A percentile compares a stretch with the other conserved stretches of the same genome.
Evolutionary conservation across 2,113 vertebrate species (phyloP).

Genomic region (Dunckerocampus dactyliophorus): DNA sequence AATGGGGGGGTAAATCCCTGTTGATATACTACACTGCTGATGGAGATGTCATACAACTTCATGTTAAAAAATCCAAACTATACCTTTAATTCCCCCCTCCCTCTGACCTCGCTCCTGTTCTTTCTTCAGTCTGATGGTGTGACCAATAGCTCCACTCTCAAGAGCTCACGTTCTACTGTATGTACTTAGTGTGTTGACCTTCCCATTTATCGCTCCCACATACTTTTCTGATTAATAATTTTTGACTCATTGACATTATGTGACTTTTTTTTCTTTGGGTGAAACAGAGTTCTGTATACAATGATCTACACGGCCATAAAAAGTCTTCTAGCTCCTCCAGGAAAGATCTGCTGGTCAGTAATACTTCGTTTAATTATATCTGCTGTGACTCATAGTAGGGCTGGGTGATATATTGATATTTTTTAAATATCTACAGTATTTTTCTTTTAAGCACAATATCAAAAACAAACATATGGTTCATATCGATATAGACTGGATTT

Average conservation of each 20-base stretch:
- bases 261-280: conserved; percentile 24
- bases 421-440: too few relatives aligned
- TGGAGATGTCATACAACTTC: too few relatives aligned
- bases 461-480: too few relatives aligned
- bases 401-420: too few relatives aligned
- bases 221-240: background rate
- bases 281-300: conserved; percentile 80
- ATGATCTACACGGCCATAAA: conserved; percentile 74
- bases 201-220: conserved; percentile 7
- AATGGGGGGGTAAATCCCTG: too few relatives aligned
- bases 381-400: conserved; percentile 10
- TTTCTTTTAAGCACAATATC: too few relatives aligned
- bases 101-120: conserved; percentile 28
- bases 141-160: conserved; percentile 67
- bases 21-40: too few relatives aligned
- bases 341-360: conserved; percentile 88
- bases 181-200: conserved; percentile 49
- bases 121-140: conserved; percentile 68
- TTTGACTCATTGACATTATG: conserved; percentile 8
- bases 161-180: conserved; percentile 76
- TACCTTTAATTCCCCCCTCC: too few relatives aligned
- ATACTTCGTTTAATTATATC: conserved; percentile 3
- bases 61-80: too few relatives aligned
- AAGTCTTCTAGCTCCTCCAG: conserved; percentile 73
- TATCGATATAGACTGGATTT: too few relatives aligned